A percentile compares a stretch with the other conserved stretches of the same genome.
These are phyloP conservation scores for Pampusana beccarii DNA, from an alignment of 2,113 vertebrate genomes.

Conservation along the genomic window DNA sequence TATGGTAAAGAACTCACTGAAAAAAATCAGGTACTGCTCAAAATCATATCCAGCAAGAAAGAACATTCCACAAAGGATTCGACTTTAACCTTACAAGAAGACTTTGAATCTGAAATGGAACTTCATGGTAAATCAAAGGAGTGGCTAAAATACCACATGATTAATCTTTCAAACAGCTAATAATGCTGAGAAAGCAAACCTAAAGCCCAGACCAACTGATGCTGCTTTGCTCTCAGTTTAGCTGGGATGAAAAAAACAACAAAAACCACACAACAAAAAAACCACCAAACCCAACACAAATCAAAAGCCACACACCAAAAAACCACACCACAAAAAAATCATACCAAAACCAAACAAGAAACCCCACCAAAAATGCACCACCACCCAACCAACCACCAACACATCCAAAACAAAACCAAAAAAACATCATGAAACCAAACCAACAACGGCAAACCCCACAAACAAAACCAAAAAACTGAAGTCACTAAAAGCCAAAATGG, in stretches of 20 bases:
- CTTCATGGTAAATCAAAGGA: background rate
- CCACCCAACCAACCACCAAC: no score
- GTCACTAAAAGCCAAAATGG: background rate
- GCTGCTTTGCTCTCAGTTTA: background rate
- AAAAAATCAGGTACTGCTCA: background rate
- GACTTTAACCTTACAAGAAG: background rate
- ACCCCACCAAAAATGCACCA: no score
- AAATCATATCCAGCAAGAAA: background rate
- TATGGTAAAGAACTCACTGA: background rate
- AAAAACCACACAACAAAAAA: no score
- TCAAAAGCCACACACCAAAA: no score
- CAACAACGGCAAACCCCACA: no score
- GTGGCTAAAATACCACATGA: background rate
- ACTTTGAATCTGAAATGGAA: background rate
- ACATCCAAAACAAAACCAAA: no score
- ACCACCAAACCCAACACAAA: no score
- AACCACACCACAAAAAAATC: no score
- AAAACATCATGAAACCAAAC: no score
- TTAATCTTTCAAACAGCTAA: background rate
- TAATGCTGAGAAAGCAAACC: background rate
- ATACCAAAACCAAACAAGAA: no score
- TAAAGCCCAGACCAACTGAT: background rate
- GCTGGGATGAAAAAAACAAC: background rate
- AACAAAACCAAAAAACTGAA: no score
- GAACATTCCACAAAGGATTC: background rate